These are phyloP conservation scores for Arctia plantaginis DNA, from an alignment of 2,888 invertebrate species.

Conservation along the genomic window DNA sequence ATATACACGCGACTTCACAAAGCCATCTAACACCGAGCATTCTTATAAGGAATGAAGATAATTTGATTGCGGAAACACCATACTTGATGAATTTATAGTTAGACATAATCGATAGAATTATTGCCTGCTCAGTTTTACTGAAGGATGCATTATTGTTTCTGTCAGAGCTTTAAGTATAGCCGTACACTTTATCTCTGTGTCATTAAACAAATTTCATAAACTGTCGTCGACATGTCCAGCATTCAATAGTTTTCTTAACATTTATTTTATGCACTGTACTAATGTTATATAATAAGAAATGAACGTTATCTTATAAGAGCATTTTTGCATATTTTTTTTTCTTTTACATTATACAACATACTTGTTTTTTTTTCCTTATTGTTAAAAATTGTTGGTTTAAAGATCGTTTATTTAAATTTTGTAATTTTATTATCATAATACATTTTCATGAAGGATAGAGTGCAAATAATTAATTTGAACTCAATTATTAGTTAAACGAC, in stretches of 20 bases:
- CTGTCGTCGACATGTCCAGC: neutral
- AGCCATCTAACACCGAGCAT: conserved; percentile 12
- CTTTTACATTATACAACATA: neutral
- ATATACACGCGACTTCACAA: conserved; percentile 19
- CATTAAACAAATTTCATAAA: neutral
- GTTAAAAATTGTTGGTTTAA: too few relatives aligned
- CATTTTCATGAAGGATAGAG: too few relatives aligned
- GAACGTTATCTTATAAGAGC: too few relatives aligned
- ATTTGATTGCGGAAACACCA: conserved; percentile 43
- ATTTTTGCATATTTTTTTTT: too few relatives aligned
- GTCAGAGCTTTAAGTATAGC: conserved; percentile 18
- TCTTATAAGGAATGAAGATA: conserved; percentile 38
- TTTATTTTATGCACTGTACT: neutral
- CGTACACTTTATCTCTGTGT: neutral
- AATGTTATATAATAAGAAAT: neutral
- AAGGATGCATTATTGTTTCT: conserved; percentile 16
- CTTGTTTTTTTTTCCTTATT: neutral
- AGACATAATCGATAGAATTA: conserved; percentile 15
- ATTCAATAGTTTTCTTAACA: neutral
- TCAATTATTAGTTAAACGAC: too few relatives aligned
- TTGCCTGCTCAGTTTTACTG: conserved; percentile 24
- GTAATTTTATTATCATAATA: too few relatives aligned
- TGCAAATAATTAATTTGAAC: too few relatives aligned
- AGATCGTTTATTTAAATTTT: too few relatives aligned
- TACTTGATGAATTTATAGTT: conserved; percentile 39